Conservation (phyloP, 2,797 vertebrate species). For the Macropodus opercularis region DNA sequence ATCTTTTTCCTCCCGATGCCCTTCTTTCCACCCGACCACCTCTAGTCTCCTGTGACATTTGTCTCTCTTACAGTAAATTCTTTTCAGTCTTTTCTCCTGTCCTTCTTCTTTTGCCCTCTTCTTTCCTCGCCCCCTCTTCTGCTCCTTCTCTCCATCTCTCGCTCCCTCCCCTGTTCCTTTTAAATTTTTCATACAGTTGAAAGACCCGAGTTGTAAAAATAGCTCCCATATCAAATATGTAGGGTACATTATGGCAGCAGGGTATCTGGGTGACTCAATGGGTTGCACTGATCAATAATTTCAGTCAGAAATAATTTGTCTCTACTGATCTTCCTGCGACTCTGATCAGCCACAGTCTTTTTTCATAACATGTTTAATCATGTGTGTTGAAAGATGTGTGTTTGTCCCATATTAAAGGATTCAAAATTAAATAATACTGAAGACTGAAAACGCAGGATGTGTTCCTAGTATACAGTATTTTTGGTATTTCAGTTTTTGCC, state of each 20-base stretch:
- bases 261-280: slow-evolving; percentile 57
- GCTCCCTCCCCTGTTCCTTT: slow-evolving; percentile 56
- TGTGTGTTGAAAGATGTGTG: neutral
- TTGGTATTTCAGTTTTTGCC: no score
- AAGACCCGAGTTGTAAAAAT: slow-evolving; percentile 84
- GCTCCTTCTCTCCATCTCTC: slow-evolving; percentile 34
- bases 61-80: slow-evolving; percentile 62
- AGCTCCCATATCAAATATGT: slow-evolving; percentile 86
- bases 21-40: slow-evolving; percentile 16
- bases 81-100: slow-evolving; percentile 31
- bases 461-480: no score
- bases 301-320: slow-evolving; percentile 31
- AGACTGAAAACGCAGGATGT: neutral
- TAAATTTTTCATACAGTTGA: slow-evolving; percentile 85
- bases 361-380: slow-evolving; percentile 21
- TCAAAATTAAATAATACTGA: neutral
- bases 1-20: slow-evolving; percentile 47
- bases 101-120: slow-evolving; percentile 20
- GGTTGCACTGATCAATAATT: slow-evolving; percentile 74
- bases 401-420: neutral
- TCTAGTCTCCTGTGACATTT: slow-evolving; percentile 62
- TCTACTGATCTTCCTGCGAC: slow-evolving; percentile 16
- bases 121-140: slow-evolving; percentile 25
- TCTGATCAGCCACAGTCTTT: slow-evolving; percentile 14
- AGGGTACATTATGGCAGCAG: slow-evolving; percentile 76